Evolutionary conservation across 2,113 vertebrate genomes (phyloP), one percentile per base, ranked within the genome.

Genomic region (Empidonax alnorum): DNA sequence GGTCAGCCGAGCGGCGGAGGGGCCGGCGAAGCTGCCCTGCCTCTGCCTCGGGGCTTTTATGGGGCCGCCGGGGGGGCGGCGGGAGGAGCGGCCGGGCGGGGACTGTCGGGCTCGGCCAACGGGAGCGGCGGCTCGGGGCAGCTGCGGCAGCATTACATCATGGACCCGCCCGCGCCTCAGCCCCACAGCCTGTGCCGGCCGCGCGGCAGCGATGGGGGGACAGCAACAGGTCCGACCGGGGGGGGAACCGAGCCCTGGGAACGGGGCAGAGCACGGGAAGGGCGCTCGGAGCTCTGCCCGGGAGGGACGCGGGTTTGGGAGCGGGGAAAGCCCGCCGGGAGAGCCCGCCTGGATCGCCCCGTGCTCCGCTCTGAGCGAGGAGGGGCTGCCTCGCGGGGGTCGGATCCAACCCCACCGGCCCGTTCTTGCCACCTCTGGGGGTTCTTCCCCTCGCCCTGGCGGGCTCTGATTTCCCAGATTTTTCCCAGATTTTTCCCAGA

Each of bases 141-240:
- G 76, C 67, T 63, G 86, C 86, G 76, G 85, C 86, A 81, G 76
- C 50, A 89, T 98, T 97, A 98, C 98, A 97, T 98, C 98, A 98
- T 98, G 97, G 98, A 80, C 88, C 84, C 61, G 97, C 83, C 94
- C 90, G 92, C 25, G 63, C 95, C 96, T 97, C 98, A 93, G 88
- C 78, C 86, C 95, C 93, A 97, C 58, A 97, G 98, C 84, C 97
- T 96, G 88, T 93, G 71, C n/a, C 91, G 67, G 75, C 33, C 73
- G 49, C 16, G 10, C 33, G 35, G 78, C 27, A 10, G 81, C 1
- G 39, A 3, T 1, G 55, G 42, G 81, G 35, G 14, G 81, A 21
- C 5, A 55, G 96, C 96, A 90, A 97, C 96, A 94, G 93, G 96
- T 97, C 92, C 30, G 72, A 1, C 50, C 68, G 52, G 52, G 9